phyloP scores from a whole-genome alignment of 2,888 invertebrate genomes.

The Dolichomitus sp. region DNA sequence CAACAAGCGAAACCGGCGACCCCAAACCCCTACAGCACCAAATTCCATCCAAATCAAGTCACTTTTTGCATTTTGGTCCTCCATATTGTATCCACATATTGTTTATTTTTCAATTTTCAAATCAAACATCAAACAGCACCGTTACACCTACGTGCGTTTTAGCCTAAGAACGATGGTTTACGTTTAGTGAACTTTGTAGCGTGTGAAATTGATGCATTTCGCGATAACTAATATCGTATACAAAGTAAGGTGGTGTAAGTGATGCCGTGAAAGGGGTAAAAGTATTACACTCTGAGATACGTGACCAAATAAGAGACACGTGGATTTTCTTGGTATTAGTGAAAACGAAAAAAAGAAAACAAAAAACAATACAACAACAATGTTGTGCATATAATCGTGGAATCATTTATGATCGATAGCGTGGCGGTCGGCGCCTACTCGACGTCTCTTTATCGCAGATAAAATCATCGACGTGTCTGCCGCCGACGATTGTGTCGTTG shows the following conservation, averaged over 20 bases:
- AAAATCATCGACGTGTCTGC: conserved; percentile 58
- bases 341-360: neutral
- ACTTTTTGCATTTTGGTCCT: no score
- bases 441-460: conserved; percentile 63
- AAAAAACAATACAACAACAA: conserved; percentile 31
- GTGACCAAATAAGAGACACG: neutral
- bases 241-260: neutral
- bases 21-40: no score
- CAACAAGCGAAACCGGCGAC: no score
- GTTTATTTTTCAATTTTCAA: no score
- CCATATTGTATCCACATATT: no score
- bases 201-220: conserved; percentile 47
- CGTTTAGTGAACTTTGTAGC: conserved; percentile 52
- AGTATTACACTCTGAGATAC: neutral
- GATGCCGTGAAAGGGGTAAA: neutral
- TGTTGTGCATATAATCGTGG: conserved; percentile 20
- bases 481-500: conserved; percentile 57
- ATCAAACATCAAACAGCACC: no score
- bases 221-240: conserved; percentile 43
- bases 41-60: no score
- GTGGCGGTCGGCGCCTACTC: conserved; percentile 57
- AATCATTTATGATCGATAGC: conserved; percentile 55
- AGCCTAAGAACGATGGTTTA: conserved; percentile 16
- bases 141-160: neutral
- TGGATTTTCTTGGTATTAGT: neutral